phyloP scores from a whole-genome alignment of 2,888 invertebrate genomes.

The Hartigia nigra region DNA sequence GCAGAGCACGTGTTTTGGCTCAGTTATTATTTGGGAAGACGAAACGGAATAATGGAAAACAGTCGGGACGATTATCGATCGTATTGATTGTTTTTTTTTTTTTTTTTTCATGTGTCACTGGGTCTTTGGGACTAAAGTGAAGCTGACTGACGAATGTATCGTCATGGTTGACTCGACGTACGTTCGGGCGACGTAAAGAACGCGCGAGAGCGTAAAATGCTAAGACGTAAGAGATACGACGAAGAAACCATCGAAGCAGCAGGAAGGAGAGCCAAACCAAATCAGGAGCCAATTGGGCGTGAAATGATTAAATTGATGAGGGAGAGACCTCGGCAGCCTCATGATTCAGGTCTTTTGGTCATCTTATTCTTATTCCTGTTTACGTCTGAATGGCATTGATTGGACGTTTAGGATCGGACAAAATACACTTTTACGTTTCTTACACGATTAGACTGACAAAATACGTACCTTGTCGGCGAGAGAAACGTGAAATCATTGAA shows the following conservation, averaged over 20 bases:
- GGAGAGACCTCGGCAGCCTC: not conserved
- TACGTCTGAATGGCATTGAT: not conserved
- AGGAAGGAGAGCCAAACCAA: slow-evolving; percentile 4
- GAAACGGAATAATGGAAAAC: not conserved
- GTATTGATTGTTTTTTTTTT: too few relatives aligned
- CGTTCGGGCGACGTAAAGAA: not conserved
- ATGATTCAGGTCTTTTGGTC: not conserved
- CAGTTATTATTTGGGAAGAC: not conserved
- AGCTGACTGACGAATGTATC: not conserved
- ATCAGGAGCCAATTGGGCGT: slow-evolving; percentile 11
- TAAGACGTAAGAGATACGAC: too few relatives aligned
- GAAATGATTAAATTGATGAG: slow-evolving; percentile 7
- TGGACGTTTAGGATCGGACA: not conserved
- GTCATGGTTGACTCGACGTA: not conserved
- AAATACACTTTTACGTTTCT: not conserved
- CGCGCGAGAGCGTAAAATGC: not conserved
- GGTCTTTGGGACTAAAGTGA: not conserved
- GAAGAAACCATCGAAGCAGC: not conserved
- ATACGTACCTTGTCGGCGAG: not conserved
- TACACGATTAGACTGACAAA: not conserved
- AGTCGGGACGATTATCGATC: not conserved
- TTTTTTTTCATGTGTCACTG: too few relatives aligned
- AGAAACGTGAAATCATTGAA: too few relatives aligned
- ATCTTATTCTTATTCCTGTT: not conserved
- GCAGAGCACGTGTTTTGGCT: not conserved